Percentiles rank a stretch among this genome's conserved stretches.
Evolutionary conservation across 2,888 invertebrate genomes (phyloP).

Genomic region (Drosophila kokeensis): DNA sequence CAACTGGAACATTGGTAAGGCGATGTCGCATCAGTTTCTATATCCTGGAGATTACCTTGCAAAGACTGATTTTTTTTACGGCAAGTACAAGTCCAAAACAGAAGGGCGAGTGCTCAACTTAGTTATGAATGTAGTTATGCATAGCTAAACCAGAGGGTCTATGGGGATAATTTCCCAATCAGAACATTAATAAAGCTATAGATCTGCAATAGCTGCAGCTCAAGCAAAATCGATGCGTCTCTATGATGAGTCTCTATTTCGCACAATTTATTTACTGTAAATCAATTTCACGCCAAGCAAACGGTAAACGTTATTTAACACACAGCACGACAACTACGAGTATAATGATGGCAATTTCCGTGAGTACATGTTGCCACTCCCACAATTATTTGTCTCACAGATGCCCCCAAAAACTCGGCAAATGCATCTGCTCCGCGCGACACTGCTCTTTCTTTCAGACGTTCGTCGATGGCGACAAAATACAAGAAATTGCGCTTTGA

Average conservation of each 20-base stretch:
- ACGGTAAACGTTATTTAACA: slow-evolving; percentile 78
- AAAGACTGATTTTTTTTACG: slow-evolving; percentile 20
- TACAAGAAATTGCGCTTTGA: slow-evolving; percentile 80
- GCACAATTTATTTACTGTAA: slow-evolving; percentile 44
- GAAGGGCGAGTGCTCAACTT: slow-evolving; percentile 13
- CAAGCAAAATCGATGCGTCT: slow-evolving; percentile 65
- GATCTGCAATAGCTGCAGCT: slow-evolving; percentile 24
- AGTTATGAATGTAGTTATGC: not conserved
- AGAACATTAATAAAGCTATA: slow-evolving; percentile 34
- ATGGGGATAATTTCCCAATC: not conserved
- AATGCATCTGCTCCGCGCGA: slow-evolving; percentile 41
- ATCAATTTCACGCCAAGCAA: slow-evolving; percentile 78
- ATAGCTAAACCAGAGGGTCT: slow-evolving; percentile 14
- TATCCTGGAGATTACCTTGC: slow-evolving; percentile 38
- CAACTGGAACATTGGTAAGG: slow-evolving; percentile 54
- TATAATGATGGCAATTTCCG: slow-evolving; percentile 83
- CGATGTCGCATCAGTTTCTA: slow-evolving; percentile 54
- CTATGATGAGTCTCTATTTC: not conserved
- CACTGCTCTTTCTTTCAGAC: slow-evolving; percentile 29
- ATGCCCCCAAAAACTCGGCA: slow-evolving; percentile 18
- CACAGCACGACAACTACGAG: slow-evolving; percentile 63
- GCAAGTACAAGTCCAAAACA: slow-evolving; percentile 34
- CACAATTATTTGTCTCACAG: slow-evolving; percentile 32
- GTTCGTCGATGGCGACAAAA: slow-evolving; percentile 65
- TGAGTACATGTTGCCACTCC: slow-evolving; percentile 69